phyloP scores from a whole-genome alignment of 2,888 invertebrate genomes.

The Orthosia cruda region DNA sequence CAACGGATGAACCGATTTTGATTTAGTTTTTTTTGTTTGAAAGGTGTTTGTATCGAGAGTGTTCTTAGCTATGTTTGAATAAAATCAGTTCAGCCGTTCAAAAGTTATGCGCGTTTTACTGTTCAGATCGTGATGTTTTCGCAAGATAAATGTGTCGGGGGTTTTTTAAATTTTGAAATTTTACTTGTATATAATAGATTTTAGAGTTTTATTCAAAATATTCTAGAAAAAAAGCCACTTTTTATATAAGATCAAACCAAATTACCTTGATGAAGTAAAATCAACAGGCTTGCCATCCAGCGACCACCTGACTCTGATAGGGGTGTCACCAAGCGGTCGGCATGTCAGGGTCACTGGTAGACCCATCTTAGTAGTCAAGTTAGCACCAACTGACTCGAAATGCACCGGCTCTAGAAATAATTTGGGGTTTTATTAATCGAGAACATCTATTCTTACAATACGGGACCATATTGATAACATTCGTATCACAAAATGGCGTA shows the following conservation, averaged over 20 bases:
- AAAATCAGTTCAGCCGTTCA: no score
- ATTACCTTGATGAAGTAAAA: conserved; percentile 86
- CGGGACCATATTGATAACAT: no score
- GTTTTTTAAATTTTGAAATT: no score
- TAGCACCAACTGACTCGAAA: conserved; percentile 94
- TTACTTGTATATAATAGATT: no score
- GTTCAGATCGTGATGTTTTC: no score
- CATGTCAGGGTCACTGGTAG: conserved; percentile 94
- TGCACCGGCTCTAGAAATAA: conserved; percentile 94
- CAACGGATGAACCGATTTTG: no score
- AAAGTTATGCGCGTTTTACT: no score
- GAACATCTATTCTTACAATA: not conserved
- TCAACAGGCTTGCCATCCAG: conserved; percentile 94
- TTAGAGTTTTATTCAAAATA: not conserved
- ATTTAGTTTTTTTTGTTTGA: no score
- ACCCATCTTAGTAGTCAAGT: conserved; percentile 95
- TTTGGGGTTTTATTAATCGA: conserved; percentile 40
- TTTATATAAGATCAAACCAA: not conserved
- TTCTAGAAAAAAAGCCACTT: not conserved
- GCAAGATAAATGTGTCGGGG: no score
- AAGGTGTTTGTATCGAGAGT: no score
- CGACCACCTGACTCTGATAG: conserved; percentile 96
- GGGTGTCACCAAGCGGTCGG: conserved; percentile 95
- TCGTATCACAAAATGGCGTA: no score
- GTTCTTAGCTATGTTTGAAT: no score